phyloP scores from a whole-genome alignment of 2,113 vertebrate species.

The Ceyx margarethae region DNA sequence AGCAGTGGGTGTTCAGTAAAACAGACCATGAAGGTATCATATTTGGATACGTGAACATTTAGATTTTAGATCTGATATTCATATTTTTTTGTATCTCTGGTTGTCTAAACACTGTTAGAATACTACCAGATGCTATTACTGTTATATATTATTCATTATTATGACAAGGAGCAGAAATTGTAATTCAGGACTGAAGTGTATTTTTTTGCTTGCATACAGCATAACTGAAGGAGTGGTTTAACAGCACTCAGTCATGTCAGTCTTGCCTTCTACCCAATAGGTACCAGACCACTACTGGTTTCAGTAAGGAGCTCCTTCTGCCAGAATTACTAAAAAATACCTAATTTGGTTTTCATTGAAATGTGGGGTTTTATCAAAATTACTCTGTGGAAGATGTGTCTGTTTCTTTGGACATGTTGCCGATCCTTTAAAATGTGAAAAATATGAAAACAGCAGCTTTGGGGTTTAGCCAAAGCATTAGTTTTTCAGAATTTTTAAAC shows the following conservation, averaged over 20 bases:
- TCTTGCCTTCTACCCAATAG: neutral
- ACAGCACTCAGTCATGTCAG: neutral
- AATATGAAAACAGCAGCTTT: neutral
- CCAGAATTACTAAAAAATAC: neutral
- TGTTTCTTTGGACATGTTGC: neutral
- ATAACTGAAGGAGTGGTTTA: neutral
- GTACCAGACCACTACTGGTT: neutral
- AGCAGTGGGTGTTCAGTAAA: neutral
- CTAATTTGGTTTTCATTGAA: neutral
- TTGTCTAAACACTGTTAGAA: neutral
- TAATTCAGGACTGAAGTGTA: rapidly evolving
- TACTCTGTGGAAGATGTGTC: neutral
- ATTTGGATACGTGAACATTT: neutral
- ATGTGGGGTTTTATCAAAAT: neutral
- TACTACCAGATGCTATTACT: neutral
- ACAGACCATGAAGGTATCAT: neutral
- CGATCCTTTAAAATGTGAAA: neutral
- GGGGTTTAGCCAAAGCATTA: neutral
- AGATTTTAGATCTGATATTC: neutral
- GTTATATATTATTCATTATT: neutral
- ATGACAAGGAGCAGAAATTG: neutral
- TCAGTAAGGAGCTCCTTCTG: neutral
- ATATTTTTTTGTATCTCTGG: neutral
- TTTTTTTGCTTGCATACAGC: neutral
- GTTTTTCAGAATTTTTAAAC: neutral